Evolutionary conservation across 2,113 vertebrate genomes (phyloP).

Genomic region (Notothenia rossii): DNA sequence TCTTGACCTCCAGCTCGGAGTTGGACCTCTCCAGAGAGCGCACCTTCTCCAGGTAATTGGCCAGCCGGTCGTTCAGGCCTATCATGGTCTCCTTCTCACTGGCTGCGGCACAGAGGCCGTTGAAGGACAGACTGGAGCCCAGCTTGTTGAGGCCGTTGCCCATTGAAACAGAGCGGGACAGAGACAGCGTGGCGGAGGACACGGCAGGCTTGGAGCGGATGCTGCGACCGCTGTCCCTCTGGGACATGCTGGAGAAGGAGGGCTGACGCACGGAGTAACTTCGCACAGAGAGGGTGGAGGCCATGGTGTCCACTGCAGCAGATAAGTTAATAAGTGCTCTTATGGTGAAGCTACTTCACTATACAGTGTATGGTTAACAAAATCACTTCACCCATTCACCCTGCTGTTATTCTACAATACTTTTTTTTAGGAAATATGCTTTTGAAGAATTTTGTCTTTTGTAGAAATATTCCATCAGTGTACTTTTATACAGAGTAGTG

Average conservation of each 20-base stretch:
- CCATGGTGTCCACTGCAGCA: conserved; percentile 72
- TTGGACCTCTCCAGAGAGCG: conserved; percentile 85
- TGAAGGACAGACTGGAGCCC: conserved; percentile 70
- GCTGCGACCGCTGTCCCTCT: conserved; percentile 74
- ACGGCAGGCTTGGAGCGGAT: conserved; percentile 69
- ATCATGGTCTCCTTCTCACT: conserved; percentile 93
- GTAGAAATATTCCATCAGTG: too few relatives aligned
- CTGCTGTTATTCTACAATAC: too few relatives aligned
- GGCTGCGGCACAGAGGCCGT: conserved; percentile 52
- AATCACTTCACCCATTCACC: not conserved
- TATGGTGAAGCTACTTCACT: not conserved
- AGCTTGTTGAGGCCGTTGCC: conserved; percentile 83
- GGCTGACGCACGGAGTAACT: conserved; percentile 74
- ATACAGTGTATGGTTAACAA: not conserved
- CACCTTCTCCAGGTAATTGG: conserved; percentile 87
- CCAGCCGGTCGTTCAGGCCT: conserved; percentile 90
- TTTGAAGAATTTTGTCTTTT: too few relatives aligned
- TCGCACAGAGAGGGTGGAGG: conserved; percentile 75
- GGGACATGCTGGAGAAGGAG: conserved; percentile 81
- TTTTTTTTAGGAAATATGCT: too few relatives aligned
- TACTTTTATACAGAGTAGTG: too few relatives aligned
- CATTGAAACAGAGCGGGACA: conserved; percentile 80
- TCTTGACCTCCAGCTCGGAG: conserved; percentile 84
- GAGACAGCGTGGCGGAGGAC: conserved; percentile 50
- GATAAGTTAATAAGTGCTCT: not conserved